Base-by-base conservation (phyloP, 2,797 vertebrate genomes). In the Threskiornis aethiopicus region DNA sequence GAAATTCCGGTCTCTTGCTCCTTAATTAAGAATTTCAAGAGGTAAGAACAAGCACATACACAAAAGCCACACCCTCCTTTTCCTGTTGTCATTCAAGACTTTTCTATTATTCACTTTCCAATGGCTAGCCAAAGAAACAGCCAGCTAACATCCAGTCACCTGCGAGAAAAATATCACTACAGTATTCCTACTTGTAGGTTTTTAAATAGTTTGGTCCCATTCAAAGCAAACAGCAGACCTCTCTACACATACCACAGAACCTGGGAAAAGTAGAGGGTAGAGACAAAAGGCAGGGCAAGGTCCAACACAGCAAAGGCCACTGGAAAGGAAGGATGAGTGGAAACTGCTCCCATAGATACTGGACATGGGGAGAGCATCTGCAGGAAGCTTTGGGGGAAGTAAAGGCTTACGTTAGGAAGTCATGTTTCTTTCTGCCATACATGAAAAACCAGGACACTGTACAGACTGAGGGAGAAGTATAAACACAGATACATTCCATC, bases 211-310 rank as follows among this genome's bases (percentile, higher is more conserved):
- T 96, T 73, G 37, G 65, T 65, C 18, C 90, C 54, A 70, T 94
- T 88, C 96, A 98, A 97, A 97, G 92, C 84, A 97, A 97, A 96
- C 44, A 97, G 62, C 72, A 88, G 95, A 62, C 22, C 69, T 84
- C 52, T 93, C 84, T 46, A 89, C 47, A 66, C 61, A 91, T 55
- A 89, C 69, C 95, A 67, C 47, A 92, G 54, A 64, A 78, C 37
- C 65, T 79, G 81, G 72, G 88, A 80, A 92, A 75, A 37, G 77
- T 16, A 65, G 76, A 65, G 70, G 41, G 62, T 15, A 84, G 52
- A 61, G 19, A 80, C 79, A 94, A 64, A 66, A 91, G 73, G 84
- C 73, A 88, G 65, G 82, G 85, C 66, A 58, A 94, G 71, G 52
- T 46, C 69, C 65, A 91, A 33, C 55, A 61, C 25, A 88, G 69